Percentiles rank a stretch among this genome's conserved stretches.
Conservation (phyloP, 2,113 vertebrate species). For the Dromaius novaehollandiae region DNA sequence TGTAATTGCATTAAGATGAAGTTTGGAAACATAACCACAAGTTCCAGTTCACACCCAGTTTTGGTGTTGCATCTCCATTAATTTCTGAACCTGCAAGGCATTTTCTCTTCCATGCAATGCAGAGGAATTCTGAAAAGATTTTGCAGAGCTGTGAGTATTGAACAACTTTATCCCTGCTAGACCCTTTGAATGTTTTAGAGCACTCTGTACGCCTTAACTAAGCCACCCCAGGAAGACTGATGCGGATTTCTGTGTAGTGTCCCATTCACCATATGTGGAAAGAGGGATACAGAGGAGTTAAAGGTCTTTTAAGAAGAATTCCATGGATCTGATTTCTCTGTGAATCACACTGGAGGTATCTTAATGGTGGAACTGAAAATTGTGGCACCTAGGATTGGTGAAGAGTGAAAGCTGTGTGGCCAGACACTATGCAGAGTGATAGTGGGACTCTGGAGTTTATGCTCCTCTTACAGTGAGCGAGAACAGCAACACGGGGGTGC, state of each 20-base stretch:
- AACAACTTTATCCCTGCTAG: background rate
- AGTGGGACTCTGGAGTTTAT: background rate
- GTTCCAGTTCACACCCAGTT: background rate
- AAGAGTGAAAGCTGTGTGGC: background rate
- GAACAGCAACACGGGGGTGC: rapidly evolving
- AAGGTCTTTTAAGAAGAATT: background rate
- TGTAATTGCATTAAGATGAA: background rate
- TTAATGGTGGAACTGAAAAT: background rate
- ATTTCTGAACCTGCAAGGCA: background rate
- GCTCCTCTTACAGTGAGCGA: rapidly evolving
- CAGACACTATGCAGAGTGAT: background rate
- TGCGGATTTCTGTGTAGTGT: background rate
- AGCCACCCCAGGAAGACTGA: background rate
- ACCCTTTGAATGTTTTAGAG: background rate
- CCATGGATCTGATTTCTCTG: background rate
- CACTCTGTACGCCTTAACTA: background rate
- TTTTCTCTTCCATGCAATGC: background rate
- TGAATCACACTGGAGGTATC: background rate
- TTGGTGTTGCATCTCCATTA: background rate
- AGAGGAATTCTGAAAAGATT: background rate
- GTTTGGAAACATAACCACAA: background rate
- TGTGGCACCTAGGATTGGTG: background rate
- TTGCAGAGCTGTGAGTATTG: background rate
- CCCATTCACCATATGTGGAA: background rate
- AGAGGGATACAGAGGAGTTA: background rate